These are phyloP conservation scores for Rhinopomastus cyanomelas DNA, from an alignment of 2,113 vertebrate species.

Conservation along the genomic window DNA sequence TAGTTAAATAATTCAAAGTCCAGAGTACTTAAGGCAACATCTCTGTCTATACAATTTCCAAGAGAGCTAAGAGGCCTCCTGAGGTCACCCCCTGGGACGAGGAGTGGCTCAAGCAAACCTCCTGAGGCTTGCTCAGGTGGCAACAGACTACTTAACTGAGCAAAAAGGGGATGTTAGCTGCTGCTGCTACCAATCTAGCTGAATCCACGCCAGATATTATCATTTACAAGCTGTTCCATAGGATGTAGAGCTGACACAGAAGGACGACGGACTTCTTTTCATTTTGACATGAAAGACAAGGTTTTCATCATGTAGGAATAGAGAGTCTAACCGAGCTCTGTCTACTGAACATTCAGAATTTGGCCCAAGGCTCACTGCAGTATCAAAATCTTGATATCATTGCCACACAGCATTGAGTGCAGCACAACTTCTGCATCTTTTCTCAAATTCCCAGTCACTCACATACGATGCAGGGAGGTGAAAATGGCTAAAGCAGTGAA, in stretches of 20 bases:
- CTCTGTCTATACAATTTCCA: slow-evolving; percentile 31
- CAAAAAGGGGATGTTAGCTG: slow-evolving; percentile 4
- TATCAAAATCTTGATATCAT: not conserved
- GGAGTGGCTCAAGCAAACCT: not conserved
- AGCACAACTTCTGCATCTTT: not conserved
- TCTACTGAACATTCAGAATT: not conserved
- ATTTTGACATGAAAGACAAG: not conserved
- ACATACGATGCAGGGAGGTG: not conserved
- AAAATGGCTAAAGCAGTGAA: not conserved
- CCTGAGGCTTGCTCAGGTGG: slow-evolving; percentile 40
- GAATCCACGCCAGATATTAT: slow-evolving; percentile 11
- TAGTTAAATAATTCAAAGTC: slow-evolving; percentile 55
- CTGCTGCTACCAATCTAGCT: not conserved
- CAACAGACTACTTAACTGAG: not conserved
- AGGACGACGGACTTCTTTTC: fast-evolving
- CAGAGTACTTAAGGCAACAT: slow-evolving; percentile 15
- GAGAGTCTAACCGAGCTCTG: not conserved
- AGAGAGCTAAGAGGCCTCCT: slow-evolving; percentile 14
- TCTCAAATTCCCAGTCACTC: not conserved
- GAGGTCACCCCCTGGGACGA: slow-evolving; percentile 13
- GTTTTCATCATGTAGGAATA: not conserved
- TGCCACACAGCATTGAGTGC: slow-evolving; percentile 8
- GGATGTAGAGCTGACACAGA: not conserved
- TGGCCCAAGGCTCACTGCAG: not conserved
- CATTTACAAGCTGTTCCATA: not conserved